Evolutionary conservation across 2,113 vertebrate species (phyloP).

Genomic region (Lycaon pictus): DNA sequence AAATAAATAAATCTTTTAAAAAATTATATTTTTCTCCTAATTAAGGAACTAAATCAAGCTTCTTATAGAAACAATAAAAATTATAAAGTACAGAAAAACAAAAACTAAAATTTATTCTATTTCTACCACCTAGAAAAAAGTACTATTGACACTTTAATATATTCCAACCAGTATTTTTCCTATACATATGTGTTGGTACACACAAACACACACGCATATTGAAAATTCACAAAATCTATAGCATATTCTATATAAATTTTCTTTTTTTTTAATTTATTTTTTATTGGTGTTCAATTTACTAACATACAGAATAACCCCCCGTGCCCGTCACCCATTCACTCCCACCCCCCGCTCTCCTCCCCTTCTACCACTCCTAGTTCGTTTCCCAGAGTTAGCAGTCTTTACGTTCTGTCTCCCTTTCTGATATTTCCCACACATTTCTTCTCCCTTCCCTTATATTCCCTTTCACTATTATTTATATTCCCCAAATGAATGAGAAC

Average conservation of each 20-base stretch:
- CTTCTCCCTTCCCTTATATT: too few species aligned
- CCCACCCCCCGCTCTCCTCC: too few species aligned
- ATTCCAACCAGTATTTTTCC: not conserved
- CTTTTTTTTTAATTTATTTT: not conserved
- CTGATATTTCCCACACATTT: too few species aligned
- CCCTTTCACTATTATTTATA: too few species aligned
- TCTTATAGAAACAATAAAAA: not conserved
- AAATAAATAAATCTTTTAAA: not conserved
- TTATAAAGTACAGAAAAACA: not conserved
- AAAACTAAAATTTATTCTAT: not conserved
- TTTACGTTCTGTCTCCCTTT: too few species aligned
- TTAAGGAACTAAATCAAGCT: constrained; percentile 20
- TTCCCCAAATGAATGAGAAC: too few species aligned
- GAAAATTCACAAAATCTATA: not conserved
- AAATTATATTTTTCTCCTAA: not conserved
- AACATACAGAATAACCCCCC: too few species aligned
- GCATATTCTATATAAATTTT: not conserved
- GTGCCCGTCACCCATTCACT: too few species aligned
- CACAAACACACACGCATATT: not conserved
- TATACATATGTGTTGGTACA: accelerated
- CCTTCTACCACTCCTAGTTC: too few species aligned
- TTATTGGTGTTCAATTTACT: too few species aligned
- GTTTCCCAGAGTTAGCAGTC: too few species aligned
- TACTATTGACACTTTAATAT: not conserved
- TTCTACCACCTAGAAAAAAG: not conserved